Conservation (phyloP, 2,797 vertebrate species). For the Eulemur mongoz region DNA sequence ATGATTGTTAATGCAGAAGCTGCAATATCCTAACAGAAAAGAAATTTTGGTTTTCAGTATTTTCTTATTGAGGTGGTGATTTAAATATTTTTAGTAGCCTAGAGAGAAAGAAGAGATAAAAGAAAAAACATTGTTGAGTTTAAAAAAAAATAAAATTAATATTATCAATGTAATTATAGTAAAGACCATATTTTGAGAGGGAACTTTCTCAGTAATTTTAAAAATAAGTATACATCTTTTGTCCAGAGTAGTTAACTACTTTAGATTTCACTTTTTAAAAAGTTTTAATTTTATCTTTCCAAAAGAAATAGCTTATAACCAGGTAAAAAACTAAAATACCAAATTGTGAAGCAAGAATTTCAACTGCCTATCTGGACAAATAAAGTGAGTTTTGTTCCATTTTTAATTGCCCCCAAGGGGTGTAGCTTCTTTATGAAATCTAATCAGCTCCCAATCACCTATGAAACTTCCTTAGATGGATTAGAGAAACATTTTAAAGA, state of each 20-base stretch:
- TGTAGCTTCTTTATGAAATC: not conserved
- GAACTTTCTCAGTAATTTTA: not conserved
- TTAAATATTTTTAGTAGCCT: not conserved
- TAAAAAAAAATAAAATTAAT: constrained; percentile 26
- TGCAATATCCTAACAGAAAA: not conserved
- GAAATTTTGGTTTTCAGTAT: not conserved
- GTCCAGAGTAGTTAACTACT: not conserved
- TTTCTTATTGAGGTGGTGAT: not conserved
- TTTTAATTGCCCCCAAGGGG: not conserved
- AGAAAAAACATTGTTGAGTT: not conserved
- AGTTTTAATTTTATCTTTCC: not conserved
- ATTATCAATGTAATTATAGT: not conserved
- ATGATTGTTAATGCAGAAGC: not conserved
- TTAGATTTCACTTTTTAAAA: not conserved
- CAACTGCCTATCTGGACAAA: not conserved
- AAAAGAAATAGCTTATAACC: not conserved
- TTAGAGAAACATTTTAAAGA: constrained; percentile 21
- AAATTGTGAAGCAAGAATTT: not conserved
- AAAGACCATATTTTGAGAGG: not conserved
- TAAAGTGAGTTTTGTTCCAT: not conserved
- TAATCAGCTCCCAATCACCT: not conserved
- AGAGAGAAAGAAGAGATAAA: not conserved
- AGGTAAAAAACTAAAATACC: not conserved
- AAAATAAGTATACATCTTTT: not conserved
- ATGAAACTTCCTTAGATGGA: not conserved